phyloP scores from a whole-genome alignment of 1,140 invertebrate species.

The Acromyrmex heyeri region DNA sequence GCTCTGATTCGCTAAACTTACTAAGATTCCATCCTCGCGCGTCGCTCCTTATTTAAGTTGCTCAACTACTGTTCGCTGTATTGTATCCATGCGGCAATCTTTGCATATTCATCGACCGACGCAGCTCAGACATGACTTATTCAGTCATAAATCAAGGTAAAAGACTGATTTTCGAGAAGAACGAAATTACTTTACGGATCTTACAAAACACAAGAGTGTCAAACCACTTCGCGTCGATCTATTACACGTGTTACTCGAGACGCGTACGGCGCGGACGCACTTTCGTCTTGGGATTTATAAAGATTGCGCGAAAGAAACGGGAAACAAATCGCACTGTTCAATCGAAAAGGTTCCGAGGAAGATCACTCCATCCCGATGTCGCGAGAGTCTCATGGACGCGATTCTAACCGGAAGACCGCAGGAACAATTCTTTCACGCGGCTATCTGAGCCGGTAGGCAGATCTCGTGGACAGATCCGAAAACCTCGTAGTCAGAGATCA shows the following conservation, averaged over 20 bases:
- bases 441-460: background rate
- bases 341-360: background rate
- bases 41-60: slow-evolving; percentile 30
- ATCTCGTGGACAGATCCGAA: slow-evolving; percentile 74
- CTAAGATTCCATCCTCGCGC: slow-evolving; percentile 4
- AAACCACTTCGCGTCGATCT: background rate
- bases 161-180: background rate
- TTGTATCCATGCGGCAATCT: background rate
- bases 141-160: background rate
- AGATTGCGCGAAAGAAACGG: background rate
- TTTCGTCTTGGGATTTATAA: background rate
- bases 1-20: slow-evolving; percentile 32
- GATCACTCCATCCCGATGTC: background rate
- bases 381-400: background rate
- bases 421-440: background rate
- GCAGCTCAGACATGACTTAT: too few species aligned
- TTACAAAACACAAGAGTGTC: background rate
- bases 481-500: slow-evolving; percentile 82
- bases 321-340: background rate
- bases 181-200: background rate
- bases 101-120: background rate
- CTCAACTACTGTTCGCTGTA: background rate
- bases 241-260: background rate
- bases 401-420: background rate
- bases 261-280: background rate